phyloP scores from a whole-genome alignment of 2,888 invertebrate genomes.

The Philaethria dido region DNA sequence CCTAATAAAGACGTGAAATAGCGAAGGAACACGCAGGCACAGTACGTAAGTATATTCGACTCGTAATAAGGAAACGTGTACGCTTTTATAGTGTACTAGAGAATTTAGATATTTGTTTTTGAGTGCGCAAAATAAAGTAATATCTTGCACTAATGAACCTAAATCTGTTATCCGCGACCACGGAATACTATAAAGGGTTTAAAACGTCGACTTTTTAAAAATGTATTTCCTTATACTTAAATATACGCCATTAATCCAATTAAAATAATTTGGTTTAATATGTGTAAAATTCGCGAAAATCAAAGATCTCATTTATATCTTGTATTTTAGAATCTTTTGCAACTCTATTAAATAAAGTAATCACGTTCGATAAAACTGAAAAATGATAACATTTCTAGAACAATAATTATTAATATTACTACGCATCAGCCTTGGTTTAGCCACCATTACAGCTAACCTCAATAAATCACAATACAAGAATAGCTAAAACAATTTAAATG shows the following conservation, averaged over 20 bases:
- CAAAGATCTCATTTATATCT: too few species aligned
- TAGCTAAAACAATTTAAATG: constrained; percentile 36
- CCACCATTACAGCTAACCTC: constrained; percentile 31
- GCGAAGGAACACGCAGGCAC: constrained; percentile 48
- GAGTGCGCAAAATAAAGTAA: too few species aligned
- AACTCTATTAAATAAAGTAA: not conserved
- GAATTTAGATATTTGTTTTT: not conserved
- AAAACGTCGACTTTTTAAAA: too few species aligned
- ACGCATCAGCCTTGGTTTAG: constrained; percentile 20
- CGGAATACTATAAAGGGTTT: too few species aligned
- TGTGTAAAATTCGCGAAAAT: too few species aligned
- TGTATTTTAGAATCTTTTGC: not conserved
- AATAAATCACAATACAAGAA: constrained; percentile 42
- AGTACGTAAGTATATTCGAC: not conserved
- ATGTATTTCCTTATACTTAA: too few species aligned
- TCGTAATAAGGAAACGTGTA: not conserved
- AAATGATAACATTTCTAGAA: not conserved
- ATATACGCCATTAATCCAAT: too few species aligned
- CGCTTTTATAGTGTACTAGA: not conserved
- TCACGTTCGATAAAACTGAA: too few species aligned
- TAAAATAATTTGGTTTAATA: too few species aligned
- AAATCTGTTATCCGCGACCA: too few species aligned
- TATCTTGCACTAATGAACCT: too few species aligned
- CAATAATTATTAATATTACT: not conserved
- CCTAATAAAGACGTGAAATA: constrained; percentile 56